A percentile compares a stretch with the other conserved stretches of the same genome.
Evolutionary conservation across 1,140 invertebrate genomes (phyloP).

Genomic region (Neocloeon triangulifer): DNA sequence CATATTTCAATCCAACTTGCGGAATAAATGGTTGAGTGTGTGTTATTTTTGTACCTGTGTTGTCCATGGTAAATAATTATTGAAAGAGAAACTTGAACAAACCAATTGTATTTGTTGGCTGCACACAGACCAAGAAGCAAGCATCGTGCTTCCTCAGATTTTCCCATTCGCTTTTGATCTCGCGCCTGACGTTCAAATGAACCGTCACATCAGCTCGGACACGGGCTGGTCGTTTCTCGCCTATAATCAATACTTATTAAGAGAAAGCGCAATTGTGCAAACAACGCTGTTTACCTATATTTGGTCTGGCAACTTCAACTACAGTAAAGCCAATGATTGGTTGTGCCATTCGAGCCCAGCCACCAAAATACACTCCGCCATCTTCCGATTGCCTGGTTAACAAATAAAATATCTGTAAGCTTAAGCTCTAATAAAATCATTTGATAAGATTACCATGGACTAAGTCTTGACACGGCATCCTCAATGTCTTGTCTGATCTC

Average conservation of each 20-base stretch:
- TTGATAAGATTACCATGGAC: conserved; percentile 59
- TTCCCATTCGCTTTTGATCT: conserved; percentile 96
- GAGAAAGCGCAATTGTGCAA: not conserved
- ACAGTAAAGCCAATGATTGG: conserved; percentile 81
- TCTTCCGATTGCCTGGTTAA: conserved; percentile 58
- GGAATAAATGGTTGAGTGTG: conserved; percentile 62
- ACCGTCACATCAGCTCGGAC: conserved; percentile 88
- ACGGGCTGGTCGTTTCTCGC: conserved; percentile 81
- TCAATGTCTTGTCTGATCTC: conserved; percentile 98
- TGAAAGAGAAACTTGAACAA: conserved; percentile 29
- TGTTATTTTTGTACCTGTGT: conserved; percentile 53
- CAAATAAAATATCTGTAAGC: conserved; percentile 6
- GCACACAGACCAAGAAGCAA: conserved; percentile 83
- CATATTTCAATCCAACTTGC: conserved; percentile 75
- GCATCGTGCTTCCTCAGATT: conserved; percentile 91
- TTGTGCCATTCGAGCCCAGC: conserved; percentile 97
- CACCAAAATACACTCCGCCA: conserved; percentile 69
- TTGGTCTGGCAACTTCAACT: conserved; percentile 80
- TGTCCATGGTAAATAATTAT: not conserved
- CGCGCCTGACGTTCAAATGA: conserved; percentile 66
- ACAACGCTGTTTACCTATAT: conserved; percentile 29
- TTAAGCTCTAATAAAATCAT: conserved; percentile 2
- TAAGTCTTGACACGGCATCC: conserved; percentile 79
- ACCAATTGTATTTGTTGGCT: conserved; percentile 62
- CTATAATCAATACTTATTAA: conserved; percentile 13